Evolutionary conservation across 2,888 invertebrate species (phyloP), one percentile per base, ranked within the genome.

Genomic region (Tortricodes alternella): DNA sequence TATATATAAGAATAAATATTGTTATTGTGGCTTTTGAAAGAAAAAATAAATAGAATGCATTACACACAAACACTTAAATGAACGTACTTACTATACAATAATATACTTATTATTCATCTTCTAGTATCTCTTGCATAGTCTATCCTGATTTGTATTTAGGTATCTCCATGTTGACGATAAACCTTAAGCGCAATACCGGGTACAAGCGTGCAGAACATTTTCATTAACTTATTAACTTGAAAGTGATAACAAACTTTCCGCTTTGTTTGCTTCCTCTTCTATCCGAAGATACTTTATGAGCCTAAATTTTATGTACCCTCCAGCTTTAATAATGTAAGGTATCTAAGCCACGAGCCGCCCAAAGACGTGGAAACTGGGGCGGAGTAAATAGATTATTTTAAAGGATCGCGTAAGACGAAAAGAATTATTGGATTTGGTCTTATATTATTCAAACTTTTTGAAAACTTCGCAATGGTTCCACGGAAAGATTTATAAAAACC

Each of bases 351-450:
- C 23, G 19, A 39, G 32, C 21, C 27, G 34, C 24, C 44, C 29
- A 49, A 58, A 53, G 49, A 46, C 23, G 43, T 19, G 24, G 19
- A 52, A 48, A 53, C 11, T 23, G 32, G 32, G 53, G 13, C 19
- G 38, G 19, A 29, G 24, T 11, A 29, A 29, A 51, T 32, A 15
- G 23, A 46, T 46, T 7, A 51, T 43, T 43, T 43, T 34, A 18
- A 15, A 24, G n/a, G 18, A n/a, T n/a, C 29, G 18, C 44, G 44
- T 44, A 29, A 44, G 15, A 29, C 27, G 43, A 44, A 11, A 29
- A 16, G 13, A 44, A 23, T n/a, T 9, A 24, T 24, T 15, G 15
- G 24, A 9, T 23, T 13, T 9, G 23, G 23, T 16, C 15, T 15
- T 41, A 8, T 13, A 8, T 13, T 23, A 24, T 41, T 6, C 9